Evolutionary conservation across 2,797 vertebrate genomes (phyloP), one percentile per base, ranked within the genome.

Genomic region (Capromys pilorides): DNA sequence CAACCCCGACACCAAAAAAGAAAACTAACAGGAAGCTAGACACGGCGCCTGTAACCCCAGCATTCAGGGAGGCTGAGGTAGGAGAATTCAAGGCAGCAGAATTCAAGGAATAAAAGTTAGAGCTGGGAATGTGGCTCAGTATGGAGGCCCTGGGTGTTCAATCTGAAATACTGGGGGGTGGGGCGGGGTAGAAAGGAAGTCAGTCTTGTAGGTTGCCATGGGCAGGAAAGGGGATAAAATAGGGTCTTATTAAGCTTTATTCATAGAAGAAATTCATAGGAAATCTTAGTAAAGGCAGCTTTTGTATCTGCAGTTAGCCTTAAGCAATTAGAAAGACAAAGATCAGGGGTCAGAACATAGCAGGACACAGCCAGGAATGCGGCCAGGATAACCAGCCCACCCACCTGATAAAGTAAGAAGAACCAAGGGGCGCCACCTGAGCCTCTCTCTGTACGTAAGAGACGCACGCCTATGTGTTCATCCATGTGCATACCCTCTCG

Each of bases 401-500:
- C 41, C 41, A 31, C 73, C 24, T 11, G 41, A 28, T 49, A 49
- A 49, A 77, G 45, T 31, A 49, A 41, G 18, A 31, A 49, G 26
- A 28, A 45, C 13, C 16, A 1, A 41, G 10, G 39, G 39, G 26
- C 14, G 14, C 22, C 41, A 31, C 41, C 24, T 49, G 28, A 28
- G 16, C 28, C 33, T 33, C 18, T 49, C 41, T 28, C 73, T 45
- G 24, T 31, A 8, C 14, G 3, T 7, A 28, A 45, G 24, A 69
- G 67, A 5, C 71, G 6, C 10, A 28, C 9, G 3, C 71, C 71
- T 12, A 31, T 49, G 12, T 39, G 31, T 26, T 28, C 28, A 45
- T 18, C 28, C 14, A 45, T 8, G 7, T 2, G 8, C 1, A 36
- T 12, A 24, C 3, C 19, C 41, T 16, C 26, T 28, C 2, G 6